Evolutionary conservation across 2,888 invertebrate species (phyloP).

Genomic region (Seira sanloemensis): DNA sequence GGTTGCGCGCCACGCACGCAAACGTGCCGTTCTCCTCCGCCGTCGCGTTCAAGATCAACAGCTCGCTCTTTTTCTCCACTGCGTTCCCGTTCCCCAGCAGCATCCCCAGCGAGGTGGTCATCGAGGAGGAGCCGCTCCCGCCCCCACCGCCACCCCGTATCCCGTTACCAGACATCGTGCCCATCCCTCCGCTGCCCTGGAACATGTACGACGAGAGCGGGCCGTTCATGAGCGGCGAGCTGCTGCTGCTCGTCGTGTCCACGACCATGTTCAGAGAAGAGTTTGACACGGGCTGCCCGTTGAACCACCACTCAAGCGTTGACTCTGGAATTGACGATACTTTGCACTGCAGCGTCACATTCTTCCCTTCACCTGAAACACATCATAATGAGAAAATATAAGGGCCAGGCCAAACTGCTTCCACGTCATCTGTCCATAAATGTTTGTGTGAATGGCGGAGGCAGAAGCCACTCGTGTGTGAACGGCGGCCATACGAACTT

Average conservation of each 20-base stretch:
- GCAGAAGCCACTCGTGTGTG: neutral
- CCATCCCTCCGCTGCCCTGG: constrained; percentile 18
- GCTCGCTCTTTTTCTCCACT: constrained; percentile 86
- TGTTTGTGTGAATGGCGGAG: neutral
- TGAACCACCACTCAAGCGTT: constrained; percentile 88
- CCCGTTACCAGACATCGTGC: no score
- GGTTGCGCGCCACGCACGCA: constrained; percentile 89
- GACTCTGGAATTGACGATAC: constrained; percentile 89
- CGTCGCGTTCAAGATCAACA: constrained; percentile 86
- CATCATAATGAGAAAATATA: constrained; percentile 4
- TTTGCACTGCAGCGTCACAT: constrained; percentile 87
- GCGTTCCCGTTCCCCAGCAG: constrained; percentile 73
- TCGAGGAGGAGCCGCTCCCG: constrained; percentile 37
- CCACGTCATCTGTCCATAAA: no score
- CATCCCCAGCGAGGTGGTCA: constrained; percentile 43
- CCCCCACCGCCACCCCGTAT: neutral
- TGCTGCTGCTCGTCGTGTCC: constrained; percentile 64
- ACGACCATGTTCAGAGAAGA: constrained; percentile 71
- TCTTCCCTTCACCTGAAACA: constrained; percentile 81
- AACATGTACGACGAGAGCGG: constrained; percentile 58
- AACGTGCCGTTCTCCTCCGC: constrained; percentile 90
- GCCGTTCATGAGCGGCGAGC: constrained; percentile 18
- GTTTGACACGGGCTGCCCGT: constrained; percentile 77
- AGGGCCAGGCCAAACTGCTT: no score
- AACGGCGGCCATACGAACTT: neutral